A percentile compares a stretch with the other conserved stretches of the same genome.
phyloP scores from a whole-genome alignment of 2,797 vertebrate species.

The Geotrypetes seraphini region DNA sequence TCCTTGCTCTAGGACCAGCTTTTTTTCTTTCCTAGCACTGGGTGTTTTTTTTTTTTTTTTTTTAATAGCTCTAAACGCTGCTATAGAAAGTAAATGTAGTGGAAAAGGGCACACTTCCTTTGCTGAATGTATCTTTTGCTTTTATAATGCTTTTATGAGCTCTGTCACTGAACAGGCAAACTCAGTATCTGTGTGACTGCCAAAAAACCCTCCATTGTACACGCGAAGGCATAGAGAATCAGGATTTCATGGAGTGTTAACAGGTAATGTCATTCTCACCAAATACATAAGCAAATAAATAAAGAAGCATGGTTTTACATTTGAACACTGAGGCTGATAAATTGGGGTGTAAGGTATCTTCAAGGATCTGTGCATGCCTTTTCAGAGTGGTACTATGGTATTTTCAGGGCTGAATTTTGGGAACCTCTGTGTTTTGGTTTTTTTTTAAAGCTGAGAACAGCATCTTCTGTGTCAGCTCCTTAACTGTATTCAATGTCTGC shows the following conservation, averaged over 20 bases:
- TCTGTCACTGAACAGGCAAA: conserved; percentile 6
- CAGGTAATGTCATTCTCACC: conserved; percentile 21
- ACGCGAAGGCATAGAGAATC: conserved; percentile 17
- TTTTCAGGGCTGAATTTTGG: conserved; percentile 5
- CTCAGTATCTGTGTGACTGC: neutral
- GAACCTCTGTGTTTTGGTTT: neutral
- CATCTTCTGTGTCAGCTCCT: neutral
- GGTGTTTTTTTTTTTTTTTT: neutral
- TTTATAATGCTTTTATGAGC: neutral
- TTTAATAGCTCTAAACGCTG: conserved; percentile 5
- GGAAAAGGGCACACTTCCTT: conserved; percentile 5
- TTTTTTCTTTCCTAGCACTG: rapidly evolving
- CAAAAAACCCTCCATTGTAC: conserved; percentile 5
- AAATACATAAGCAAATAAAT: no score
- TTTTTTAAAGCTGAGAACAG: conserved; percentile 15
- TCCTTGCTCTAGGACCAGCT: neutral
- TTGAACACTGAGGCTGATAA: conserved; percentile 37
- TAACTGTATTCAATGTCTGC: neutral
- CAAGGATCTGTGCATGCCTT: neutral
- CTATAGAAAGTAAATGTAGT: neutral
- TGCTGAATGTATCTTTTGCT: neutral
- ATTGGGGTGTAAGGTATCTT: conserved; percentile 23
- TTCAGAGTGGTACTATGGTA: conserved; percentile 21
- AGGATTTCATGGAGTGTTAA: conserved; percentile 9
- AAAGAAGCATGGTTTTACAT: conserved; percentile 24